A percentile compares a stretch with the other conserved stretches of the same genome.
Conservation (phyloP, 2,113 vertebrate genomes). For the Pavo muticus region DNA sequence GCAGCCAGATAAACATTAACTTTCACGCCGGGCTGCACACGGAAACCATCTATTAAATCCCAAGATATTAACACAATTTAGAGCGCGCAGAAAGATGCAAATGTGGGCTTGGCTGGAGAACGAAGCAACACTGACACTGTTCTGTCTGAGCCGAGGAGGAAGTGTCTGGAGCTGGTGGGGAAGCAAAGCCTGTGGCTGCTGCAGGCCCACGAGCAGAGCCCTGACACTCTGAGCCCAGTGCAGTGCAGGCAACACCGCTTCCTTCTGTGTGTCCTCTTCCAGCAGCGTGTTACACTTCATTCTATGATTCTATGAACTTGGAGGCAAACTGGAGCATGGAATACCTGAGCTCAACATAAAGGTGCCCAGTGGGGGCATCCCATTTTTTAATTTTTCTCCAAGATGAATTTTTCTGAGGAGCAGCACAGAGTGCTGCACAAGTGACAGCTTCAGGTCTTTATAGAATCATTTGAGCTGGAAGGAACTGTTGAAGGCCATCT, state of each 20-base stretch:
- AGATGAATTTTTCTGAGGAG: background rate
- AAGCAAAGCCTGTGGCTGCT: background rate
- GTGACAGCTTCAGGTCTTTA: background rate
- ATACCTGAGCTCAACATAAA: background rate
- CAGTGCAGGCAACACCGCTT: background rate
- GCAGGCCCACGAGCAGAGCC: background rate
- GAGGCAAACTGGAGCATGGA: accelerated
- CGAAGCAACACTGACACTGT: accelerated
- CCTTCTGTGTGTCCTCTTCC: background rate
- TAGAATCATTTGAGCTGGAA: too few relatives aligned
- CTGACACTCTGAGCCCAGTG: background rate
- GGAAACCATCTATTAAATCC: background rate
- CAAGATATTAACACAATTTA: background rate
- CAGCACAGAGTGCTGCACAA: background rate
- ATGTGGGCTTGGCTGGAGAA: background rate
- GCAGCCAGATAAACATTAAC: slow-evolving; percentile 1
- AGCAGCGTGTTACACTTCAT: accelerated
- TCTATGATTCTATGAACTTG: too few relatives aligned
- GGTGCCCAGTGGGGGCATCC: background rate
- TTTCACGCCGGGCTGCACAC: background rate
- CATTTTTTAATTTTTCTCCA: too few relatives aligned
- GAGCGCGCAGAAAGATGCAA: background rate
- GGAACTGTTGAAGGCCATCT: too few relatives aligned
- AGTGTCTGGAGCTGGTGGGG: background rate
- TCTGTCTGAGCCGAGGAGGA: background rate